Base-by-base conservation (phyloP, 2,888 invertebrate genomes). In the Dolichomitus sp. region DNA sequence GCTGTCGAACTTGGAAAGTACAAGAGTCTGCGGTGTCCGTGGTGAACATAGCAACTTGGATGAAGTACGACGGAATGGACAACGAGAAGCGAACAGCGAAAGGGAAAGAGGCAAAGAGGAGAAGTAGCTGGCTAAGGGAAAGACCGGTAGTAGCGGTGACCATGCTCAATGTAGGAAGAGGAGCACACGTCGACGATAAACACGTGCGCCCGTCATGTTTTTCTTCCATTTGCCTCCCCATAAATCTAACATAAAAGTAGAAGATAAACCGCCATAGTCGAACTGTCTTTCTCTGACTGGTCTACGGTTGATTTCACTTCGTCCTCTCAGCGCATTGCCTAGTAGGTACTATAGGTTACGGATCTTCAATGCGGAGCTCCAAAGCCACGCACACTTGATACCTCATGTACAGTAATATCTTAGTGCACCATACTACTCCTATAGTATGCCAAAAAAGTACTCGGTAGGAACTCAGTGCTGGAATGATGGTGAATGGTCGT, bases 201-300 rank as follows among this genome's bases (percentile, higher is more conserved):
- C 92, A 92, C 92, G 92, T 88, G 90, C 90, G 87, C 87, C 88
- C 87, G 89, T 88, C 89, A 90, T 88, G 90, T 89, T 90, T 90
- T 89, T 90, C 91, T 89, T 92, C 92, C 93, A 93, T 93, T 92
- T 92, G 91, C 89, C 88, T 90, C 88, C 87, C 89, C 90, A 90
- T 93, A 92, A 93, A 93, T 92, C 91, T 90, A 88, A 86, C 89
- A 89, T 91, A 91, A 92, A 93, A 92, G 88, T 84, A 83, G 70
- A 81, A 87, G 86, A 87, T 85, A 86, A 86, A 85, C 81, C 82
- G 77, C 77, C 68, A 59, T 77, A 59, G 57, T 52, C 48, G 75
- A 66, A n/a, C 33, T 52, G 40, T 23, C 14, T 27, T 48, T 45
- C 78, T 66, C 74, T 48, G 42, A 65, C 65, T 14, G 23, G 23